Percentiles rank a stretch among this genome's conserved stretches.
These are phyloP conservation scores for Drosophila miranda DNA, from an alignment of 1,140 invertebrate species.

Conservation along the genomic window DNA sequence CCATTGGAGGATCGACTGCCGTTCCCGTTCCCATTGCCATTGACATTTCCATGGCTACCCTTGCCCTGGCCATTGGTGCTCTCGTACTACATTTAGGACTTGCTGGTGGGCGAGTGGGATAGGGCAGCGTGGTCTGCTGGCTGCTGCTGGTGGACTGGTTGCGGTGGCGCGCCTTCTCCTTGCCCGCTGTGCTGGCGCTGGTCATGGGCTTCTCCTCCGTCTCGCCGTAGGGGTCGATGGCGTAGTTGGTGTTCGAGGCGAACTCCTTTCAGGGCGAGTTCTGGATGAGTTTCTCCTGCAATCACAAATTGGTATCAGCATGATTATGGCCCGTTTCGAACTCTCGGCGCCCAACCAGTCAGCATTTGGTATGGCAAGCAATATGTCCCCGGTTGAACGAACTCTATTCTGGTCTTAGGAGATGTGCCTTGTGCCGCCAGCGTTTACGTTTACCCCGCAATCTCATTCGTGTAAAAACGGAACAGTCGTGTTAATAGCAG, in stretches of 20 bases:
- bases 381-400: not conserved
- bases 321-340: slow-evolving; percentile 1
- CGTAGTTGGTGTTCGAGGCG: slow-evolving; percentile 92
- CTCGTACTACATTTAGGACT: slow-evolving; percentile 80
- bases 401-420: slow-evolving; percentile 39
- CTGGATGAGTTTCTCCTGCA: slow-evolving; percentile 91
- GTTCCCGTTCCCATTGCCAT: slow-evolving; percentile 19
- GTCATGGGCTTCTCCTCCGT: slow-evolving; percentile 87
- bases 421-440: slow-evolving; percentile 54
- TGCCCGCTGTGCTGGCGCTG: slow-evolving; percentile 74
- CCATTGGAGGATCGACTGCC: slow-evolving; percentile 53
- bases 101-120: slow-evolving; percentile 82
- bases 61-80: slow-evolving; percentile 62
- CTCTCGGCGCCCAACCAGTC: slow-evolving; percentile 66
- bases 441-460: slow-evolving; percentile 23
- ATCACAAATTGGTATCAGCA: slow-evolving; percentile 50
- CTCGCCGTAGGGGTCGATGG: slow-evolving; percentile 92
- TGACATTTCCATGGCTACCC: slow-evolving; percentile 29
- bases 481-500: slow-evolving; percentile 5
- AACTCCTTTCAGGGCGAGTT: slow-evolving; percentile 94
- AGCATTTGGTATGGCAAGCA: slow-evolving; percentile 64
- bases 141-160: slow-evolving; percentile 62
- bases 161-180: slow-evolving; percentile 68
- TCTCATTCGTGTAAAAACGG: not conserved
- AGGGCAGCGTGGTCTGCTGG: slow-evolving; percentile 80